Conservation (phyloP, 1,140 invertebrate species). For the Drosophila lini region DNA sequence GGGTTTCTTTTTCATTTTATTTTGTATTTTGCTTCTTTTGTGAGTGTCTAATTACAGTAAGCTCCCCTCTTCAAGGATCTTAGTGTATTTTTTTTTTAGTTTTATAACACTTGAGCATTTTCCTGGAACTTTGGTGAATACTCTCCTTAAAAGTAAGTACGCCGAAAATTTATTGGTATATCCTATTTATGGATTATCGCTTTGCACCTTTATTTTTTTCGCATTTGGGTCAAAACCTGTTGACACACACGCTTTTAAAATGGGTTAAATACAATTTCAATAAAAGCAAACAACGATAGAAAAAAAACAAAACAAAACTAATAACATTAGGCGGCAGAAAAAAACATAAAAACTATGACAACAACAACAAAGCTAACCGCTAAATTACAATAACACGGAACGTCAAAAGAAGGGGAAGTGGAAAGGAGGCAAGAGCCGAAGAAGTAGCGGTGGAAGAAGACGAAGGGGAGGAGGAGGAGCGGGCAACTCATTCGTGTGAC, state of each 20-base stretch:
- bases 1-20: conserved; percentile 13
- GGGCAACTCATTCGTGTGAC: conserved; percentile 69
- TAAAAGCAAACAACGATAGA: conserved; percentile 35
- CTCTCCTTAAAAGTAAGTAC: neutral
- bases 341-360: conserved; percentile 52
- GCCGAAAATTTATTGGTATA: neutral
- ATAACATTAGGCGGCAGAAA: conserved; percentile 70
- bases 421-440: conserved; percentile 29
- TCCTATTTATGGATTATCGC: conserved; percentile 9
- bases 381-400: conserved; percentile 71
- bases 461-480: conserved; percentile 6
- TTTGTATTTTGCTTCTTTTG: neutral
- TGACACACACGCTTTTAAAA: conserved; percentile 66
- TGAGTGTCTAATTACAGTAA: neutral
- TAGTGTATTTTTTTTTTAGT: neutral
- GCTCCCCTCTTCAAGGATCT: neutral
- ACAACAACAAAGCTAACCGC: conserved; percentile 59
- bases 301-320: conserved; percentile 42
- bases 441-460: neutral
- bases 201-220: conserved; percentile 18
- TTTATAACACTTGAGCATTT: neutral
- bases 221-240: conserved; percentile 79
- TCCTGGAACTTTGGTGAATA: neutral
- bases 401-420: conserved; percentile 11
- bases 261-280: conserved; percentile 73